phyloP scores from a whole-genome alignment of 2,888 invertebrate genomes.

The Himalopsyche anomala region DNA sequence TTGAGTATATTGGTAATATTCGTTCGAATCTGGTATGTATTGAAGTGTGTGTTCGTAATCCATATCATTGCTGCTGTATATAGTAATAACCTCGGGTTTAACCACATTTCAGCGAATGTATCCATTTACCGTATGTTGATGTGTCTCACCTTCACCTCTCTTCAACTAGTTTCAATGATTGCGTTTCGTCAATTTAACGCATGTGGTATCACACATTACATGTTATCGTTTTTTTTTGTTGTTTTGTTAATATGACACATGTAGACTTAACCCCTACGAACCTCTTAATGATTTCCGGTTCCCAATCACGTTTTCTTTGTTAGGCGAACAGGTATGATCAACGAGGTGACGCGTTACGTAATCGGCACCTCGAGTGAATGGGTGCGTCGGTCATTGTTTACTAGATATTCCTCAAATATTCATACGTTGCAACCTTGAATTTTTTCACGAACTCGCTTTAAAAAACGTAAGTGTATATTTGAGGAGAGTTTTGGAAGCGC shows the following conservation, averaged over 20 bases:
- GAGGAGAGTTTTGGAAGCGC: background rate
- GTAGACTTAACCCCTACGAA: constrained; percentile 23
- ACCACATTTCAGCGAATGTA: constrained; percentile 34
- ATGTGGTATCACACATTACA: background rate
- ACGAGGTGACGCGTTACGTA: constrained; percentile 11
- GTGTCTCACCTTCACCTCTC: constrained; percentile 33
- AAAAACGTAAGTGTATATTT: background rate
- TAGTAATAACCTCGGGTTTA: constrained; percentile 22
- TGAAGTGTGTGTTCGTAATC: constrained; percentile 12
- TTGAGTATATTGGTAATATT: background rate
- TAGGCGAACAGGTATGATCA: constrained; percentile 8
- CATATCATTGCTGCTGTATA: constrained; percentile 24
- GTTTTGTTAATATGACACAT: background rate
- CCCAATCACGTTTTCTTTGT: constrained; percentile 23
- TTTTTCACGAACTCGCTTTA: background rate
- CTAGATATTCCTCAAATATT: constrained; percentile 1
- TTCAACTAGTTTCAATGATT: constrained; percentile 6
- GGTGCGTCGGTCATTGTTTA: constrained; percentile 9
- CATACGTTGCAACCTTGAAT: background rate
- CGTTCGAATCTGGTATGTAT: background rate
- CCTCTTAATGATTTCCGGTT: constrained; percentile 18
- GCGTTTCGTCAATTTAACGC: background rate
- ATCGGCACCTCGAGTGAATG: background rate
- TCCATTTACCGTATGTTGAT: constrained; percentile 21
- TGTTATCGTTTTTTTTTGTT: too few relatives aligned